These are phyloP conservation scores for Miniopterus natalensis DNA, from an alignment of 2,113 vertebrate genomes.

Conservation along the genomic window DNA sequence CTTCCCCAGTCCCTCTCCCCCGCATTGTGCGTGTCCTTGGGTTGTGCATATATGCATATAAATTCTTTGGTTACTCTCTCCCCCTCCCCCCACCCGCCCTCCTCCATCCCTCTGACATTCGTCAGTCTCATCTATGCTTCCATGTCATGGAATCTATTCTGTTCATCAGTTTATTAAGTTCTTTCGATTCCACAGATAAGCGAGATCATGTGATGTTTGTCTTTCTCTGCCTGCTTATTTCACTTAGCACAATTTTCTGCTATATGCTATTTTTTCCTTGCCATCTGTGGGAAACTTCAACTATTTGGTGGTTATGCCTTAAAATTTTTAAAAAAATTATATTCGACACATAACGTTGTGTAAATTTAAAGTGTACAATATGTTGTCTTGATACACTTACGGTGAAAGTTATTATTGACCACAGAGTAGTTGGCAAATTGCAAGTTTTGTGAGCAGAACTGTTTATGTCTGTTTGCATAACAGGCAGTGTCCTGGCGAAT, in stretches of 20 bases:
- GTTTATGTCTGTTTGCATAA: background rate
- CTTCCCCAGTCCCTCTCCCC: no score
- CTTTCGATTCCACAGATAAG: no score
- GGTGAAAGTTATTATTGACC: background rate
- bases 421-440: background rate
- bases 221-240: background rate
- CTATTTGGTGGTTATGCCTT: background rate
- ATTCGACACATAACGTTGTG: background rate
- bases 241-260: no score
- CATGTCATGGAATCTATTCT: no score
- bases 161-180: no score
- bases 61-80: no score
- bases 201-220: no score
- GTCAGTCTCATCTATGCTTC: no score
- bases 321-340: background rate
- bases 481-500: background rate
- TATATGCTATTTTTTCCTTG: background rate
- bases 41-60: no score
- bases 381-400: background rate
- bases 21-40: no score
- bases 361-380: background rate
- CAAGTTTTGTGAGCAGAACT: conserved; percentile 1
- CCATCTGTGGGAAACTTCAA: background rate
- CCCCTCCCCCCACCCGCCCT: no score
- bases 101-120: no score